These are phyloP conservation scores for Drosophila hamatofila DNA, from an alignment of 2,888 invertebrate species.

Conservation along the genomic window DNA sequence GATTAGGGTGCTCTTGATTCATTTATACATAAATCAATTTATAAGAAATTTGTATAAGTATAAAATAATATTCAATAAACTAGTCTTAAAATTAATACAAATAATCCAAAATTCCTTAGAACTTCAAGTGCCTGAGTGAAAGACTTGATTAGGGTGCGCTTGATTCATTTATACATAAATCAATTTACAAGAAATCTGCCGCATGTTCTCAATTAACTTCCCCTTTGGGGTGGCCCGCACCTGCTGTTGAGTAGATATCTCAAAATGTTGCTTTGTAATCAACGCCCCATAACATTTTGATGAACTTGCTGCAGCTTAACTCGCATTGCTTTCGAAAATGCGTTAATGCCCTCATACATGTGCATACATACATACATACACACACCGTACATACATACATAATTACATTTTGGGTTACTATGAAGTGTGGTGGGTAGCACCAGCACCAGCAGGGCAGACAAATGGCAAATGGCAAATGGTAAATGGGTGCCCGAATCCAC, in stretches of 20 bases:
- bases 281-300: slow-evolving; percentile 38
- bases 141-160: background rate
- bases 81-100: background rate
- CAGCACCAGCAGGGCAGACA: slow-evolving; percentile 30
- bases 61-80: too few relatives aligned
- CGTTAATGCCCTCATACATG: slow-evolving; percentile 37
- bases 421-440: slow-evolving; percentile 4
- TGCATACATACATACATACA: background rate
- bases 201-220: slow-evolving; percentile 21
- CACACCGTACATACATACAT: slow-evolving; percentile 23
- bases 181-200: slow-evolving; percentile 16
- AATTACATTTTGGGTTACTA: slow-evolving; percentile 10
- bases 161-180: slow-evolving; percentile 13
- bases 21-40: background rate
- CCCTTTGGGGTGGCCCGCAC: slow-evolving; percentile 14
- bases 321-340: slow-evolving; percentile 31
- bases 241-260: slow-evolving; percentile 19
- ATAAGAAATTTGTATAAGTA: too few relatives aligned
- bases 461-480: slow-evolving; percentile 52
- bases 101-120: background rate
- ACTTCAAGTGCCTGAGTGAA: background rate
- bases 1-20: slow-evolving; percentile 1
- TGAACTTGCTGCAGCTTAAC: slow-evolving; percentile 47
- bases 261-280: slow-evolving; percentile 26
- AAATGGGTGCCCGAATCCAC: slow-evolving; percentile 14